These are phyloP conservation scores for Eueremaeus valkanovi DNA, from an alignment of 2,888 invertebrate genomes.

Conservation along the genomic window DNA sequence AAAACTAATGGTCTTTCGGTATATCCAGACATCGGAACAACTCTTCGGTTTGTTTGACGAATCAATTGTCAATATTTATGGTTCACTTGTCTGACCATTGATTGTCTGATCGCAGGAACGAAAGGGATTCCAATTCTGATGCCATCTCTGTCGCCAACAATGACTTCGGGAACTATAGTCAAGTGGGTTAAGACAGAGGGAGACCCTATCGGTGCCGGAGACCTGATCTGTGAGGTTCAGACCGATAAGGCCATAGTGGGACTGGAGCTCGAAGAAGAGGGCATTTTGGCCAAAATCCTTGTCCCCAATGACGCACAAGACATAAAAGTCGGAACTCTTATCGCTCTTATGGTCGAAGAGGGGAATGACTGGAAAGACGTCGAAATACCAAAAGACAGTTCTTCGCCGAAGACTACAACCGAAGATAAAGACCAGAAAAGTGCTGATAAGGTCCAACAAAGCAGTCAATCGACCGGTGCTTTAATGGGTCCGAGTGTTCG, in stretches of 20 bases:
- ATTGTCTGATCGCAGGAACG: slow-evolving; percentile 22
- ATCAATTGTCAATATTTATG: neutral
- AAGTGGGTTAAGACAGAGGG: slow-evolving; percentile 61
- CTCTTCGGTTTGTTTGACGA: slow-evolving; percentile 11
- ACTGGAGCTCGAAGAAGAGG: slow-evolving; percentile 61
- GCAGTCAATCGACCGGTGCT: neutral
- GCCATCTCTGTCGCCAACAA: slow-evolving; percentile 67
- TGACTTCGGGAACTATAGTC: slow-evolving; percentile 61
- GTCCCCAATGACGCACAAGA: slow-evolving; percentile 58
- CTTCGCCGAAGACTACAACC: slow-evolving; percentile 48
- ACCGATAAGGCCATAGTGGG: slow-evolving; percentile 64
- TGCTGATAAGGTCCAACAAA: neutral
- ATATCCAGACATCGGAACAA: neutral
- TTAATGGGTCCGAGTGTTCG: slow-evolving; percentile 64
- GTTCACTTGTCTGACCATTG: neutral
- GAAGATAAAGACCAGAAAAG: slow-evolving; percentile 52
- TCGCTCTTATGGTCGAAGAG: slow-evolving; percentile 61
- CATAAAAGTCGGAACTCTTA: slow-evolving; percentile 57
- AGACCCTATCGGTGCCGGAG: slow-evolving; percentile 58
- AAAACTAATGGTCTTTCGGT: neutral
- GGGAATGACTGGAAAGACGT: slow-evolving; percentile 61
- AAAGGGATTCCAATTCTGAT: slow-evolving; percentile 56
- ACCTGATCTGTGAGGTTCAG: slow-evolving; percentile 63
- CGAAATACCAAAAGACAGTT: slow-evolving; percentile 48
- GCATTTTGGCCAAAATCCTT: slow-evolving; percentile 61